Evolutionary conservation across 2,797 vertebrate species (phyloP), one percentile per base, ranked within the genome.

Genomic region (Sparidentex hasta): DNA sequence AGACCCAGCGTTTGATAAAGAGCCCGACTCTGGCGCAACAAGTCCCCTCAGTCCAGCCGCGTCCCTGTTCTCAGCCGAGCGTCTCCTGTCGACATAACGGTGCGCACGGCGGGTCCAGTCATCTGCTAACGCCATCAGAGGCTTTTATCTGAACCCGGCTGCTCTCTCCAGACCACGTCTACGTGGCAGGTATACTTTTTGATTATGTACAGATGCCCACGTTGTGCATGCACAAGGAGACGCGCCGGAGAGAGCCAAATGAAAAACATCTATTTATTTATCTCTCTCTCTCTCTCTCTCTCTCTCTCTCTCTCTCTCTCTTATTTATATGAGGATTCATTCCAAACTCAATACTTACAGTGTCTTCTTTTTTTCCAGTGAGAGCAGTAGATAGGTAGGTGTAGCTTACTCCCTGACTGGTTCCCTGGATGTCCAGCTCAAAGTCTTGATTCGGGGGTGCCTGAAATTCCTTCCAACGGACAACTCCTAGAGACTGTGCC

Each of bases 121-220:
- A 87, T 88, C 90, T 88, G 89, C 73, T 81, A 41, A 78, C 74
- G 73, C 74, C 76, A 90, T 88, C 83, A 84, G 20, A 85, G 58
- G 44, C 54, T 77, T 33, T 88, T 81, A 91, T 93, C 86, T 83
- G 74, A 79, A 81, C 73, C 67, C 4, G 55, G 51, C 44, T 38
- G 69, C 67, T 65, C 59, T 50, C 57, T 21, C 57, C 20, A 48
- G 64, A 38, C 63, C 71, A 20, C 85, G 92, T 92, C 92, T 93
- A 93, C 93, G 92, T 93, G 92, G 93, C 93, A 93, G 92, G 93
- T 94, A 93, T 57, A 81, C 64, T 78, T 38, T 33, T 78, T 82
- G 83, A 87, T 88, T 69, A 74, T 80, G 55, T 57, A 83, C 84
- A 92, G 81, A 90, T 90, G 74, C 70, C 65, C 70, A 67, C 48